phyloP scores from a whole-genome alignment of 2,797 vertebrate species.

The Danionella dracula region DNA sequence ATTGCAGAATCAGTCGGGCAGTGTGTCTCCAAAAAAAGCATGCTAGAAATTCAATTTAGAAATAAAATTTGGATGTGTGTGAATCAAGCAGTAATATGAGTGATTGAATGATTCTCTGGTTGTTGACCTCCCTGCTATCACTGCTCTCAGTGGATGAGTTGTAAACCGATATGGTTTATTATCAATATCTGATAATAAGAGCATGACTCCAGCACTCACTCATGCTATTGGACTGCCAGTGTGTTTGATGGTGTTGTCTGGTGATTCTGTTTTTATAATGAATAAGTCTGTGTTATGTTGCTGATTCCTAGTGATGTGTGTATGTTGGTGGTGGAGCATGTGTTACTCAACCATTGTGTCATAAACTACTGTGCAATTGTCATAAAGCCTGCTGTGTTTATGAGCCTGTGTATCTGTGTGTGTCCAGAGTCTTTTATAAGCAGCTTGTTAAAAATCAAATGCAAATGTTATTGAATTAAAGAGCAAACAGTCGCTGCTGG shows the following conservation, averaged over 20 bases:
- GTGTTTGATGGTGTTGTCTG: not conserved
- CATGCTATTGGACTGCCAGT: too few relatives aligned
- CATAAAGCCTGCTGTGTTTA: constrained; percentile 73
- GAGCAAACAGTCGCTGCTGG: constrained; percentile 58
- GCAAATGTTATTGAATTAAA: constrained; percentile 68
- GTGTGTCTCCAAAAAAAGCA: too few relatives aligned
- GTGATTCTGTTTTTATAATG: not conserved
- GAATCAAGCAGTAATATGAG: not conserved
- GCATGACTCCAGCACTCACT: not conserved
- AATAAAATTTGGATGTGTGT: too few relatives aligned
- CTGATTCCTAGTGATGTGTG: not conserved
- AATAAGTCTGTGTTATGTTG: too few relatives aligned
- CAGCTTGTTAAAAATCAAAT: constrained; percentile 63
- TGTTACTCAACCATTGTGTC: constrained; percentile 64
- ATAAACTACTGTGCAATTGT: constrained; percentile 75
- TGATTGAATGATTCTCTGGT: not conserved
- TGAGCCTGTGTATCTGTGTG: constrained; percentile 48
- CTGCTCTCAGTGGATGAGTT: not conserved
- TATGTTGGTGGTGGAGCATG: too few relatives aligned
- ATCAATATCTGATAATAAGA: not conserved
- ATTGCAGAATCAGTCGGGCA: too few relatives aligned
- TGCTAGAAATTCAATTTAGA: too few relatives aligned
- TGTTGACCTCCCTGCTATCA: not conserved
- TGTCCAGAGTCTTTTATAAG: constrained; percentile 57
- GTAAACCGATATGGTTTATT: constrained; percentile 6